Evolutionary conservation across 2,888 invertebrate genomes (phyloP).

Genomic region (Hirtodrosophila cameraria): DNA sequence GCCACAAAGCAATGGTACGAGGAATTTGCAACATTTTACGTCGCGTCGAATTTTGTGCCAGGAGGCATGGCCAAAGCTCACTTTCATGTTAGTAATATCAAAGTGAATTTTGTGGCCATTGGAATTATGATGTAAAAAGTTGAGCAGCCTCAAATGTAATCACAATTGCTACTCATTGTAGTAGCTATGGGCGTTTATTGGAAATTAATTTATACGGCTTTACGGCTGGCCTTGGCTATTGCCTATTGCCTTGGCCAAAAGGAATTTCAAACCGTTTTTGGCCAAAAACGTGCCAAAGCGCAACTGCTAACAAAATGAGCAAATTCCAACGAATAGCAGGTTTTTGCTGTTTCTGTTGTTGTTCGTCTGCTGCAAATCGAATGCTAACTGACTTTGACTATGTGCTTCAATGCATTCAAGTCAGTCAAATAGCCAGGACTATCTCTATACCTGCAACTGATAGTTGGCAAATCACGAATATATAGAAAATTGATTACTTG

Average conservation of each 20-base stretch:
- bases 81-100: conserved; percentile 40
- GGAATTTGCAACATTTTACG: conserved; percentile 50
- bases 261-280: conserved; percentile 14
- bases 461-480: conserved; percentile 15
- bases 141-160: conserved; percentile 26
- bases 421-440: conserved; percentile 18
- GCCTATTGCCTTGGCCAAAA: neutral
- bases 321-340: conserved; percentile 12
- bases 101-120: conserved; percentile 38
- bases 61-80: neutral
- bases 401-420: conserved; percentile 50
- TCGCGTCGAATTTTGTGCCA: conserved; percentile 24
- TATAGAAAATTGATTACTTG: conserved; percentile 13
- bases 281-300: conserved; percentile 17
- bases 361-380: conserved; percentile 25
- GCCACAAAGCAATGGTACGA: conserved; percentile 38
- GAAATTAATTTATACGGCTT: conserved; percentile 48
- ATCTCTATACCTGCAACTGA: neutral
- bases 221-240: too few species aligned
- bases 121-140: conserved; percentile 42
- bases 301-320: conserved; percentile 13
- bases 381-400: conserved; percentile 40
- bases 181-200: conserved; percentile 20
- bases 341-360: neutral
- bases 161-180: neutral